Evolutionary conservation across 2,113 vertebrate species (phyloP), one percentile per base, ranked within the genome.

Genomic region (Pungitius pungitius): DNA sequence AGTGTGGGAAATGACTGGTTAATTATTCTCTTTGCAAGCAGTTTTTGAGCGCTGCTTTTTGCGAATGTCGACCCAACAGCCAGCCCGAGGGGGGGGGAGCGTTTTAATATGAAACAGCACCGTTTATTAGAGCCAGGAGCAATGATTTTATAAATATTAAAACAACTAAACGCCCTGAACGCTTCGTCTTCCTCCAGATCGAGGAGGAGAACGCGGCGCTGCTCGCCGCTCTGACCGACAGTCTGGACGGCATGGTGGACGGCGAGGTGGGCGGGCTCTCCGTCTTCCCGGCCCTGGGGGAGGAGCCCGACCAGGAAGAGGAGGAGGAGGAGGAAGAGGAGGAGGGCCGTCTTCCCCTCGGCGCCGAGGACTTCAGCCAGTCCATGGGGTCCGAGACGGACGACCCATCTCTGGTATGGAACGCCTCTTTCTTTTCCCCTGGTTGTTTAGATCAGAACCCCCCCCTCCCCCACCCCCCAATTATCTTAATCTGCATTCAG

Each of bases 391-490:
- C 95, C 42, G 95, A 97, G 87, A 89, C 94, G 77, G 96, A 98
- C 79, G 95, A 98, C 90, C 95, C 94, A 62, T 99, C 98, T 83
- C 94, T 99, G 91, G 98, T 99, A 94, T n/a, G 96, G 98, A 91
- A 93, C 85, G 85, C 75, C 90, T 93, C 91, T 35, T 8, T 39
- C 27, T 37, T 2, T 37, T n/a, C 33, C 33, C 33, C 4, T 35
- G 33, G 33, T 35, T 7, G 33, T 35, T 35, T 35, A 7, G 33
- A 35, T 8, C 33, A 35, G 5, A 35, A 82, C 64, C 47, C 82
- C 37, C 24, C 65, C 8, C 27, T n/a, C 1, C 42, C 82, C 33
- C 30, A n/a, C 1, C 26, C 39, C 59, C 75, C 39, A 40, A 0
- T 1, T 66, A 47, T 70, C 61, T 73, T 65, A 75, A 55, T 75